Base-by-base conservation (phyloP, 1,140 invertebrate genomes). In the Eriocheir sinensis region DNA sequence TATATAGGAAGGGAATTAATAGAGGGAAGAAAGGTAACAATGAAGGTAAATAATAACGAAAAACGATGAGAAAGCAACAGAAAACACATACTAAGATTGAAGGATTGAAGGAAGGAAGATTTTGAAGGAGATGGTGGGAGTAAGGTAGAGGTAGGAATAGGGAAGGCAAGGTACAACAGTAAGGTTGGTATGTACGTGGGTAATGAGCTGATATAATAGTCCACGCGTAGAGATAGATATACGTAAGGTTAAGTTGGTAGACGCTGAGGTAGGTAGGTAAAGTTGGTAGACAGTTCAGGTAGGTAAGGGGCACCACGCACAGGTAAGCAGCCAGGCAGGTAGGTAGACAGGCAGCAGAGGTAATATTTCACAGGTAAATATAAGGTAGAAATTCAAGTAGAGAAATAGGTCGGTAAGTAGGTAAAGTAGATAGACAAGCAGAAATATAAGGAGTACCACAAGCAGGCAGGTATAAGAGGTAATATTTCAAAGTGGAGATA, bases 311-410 rank as follows among this genome's bases (percentile, higher is more conserved):
- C 12, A 72, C n/a, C 12, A n/a, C 12, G n/a, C 60, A n/a, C n/a
- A n/a, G 60, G n/a, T 72, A 72, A n/a, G 60, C n/a, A 72, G 60
- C 12, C n/a, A 72, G 60, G 60, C n/a, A 72, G 60, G 60, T 72
- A 72, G 60, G n/a, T 72, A 72, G 60, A 72, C n/a, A 72, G n/a
- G 60, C 12, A 72, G n/a, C n/a, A 15, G 60, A n/a, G 60, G 12
- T 72, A n/a, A 15, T 12, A n/a, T 15, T 72, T 72, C n/a, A 15
- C n/a, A 12, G n/a, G 60, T 72, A n/a, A n/a, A n/a, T 15, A 15
- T 15, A 72, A 72, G n/a, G n/a, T 15, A 72, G n/a, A 72, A 72
- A 72, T 15, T 12, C 34, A 34, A 12, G n/a, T 15, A 72, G 9
- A 72, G n/a, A 15, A n/a, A 12, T 15, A 72, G n/a, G 12, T 72